phyloP scores from a whole-genome alignment of 53 echinoderm and acorn worm genomes.

The Paracentrotus lividus region DNA sequence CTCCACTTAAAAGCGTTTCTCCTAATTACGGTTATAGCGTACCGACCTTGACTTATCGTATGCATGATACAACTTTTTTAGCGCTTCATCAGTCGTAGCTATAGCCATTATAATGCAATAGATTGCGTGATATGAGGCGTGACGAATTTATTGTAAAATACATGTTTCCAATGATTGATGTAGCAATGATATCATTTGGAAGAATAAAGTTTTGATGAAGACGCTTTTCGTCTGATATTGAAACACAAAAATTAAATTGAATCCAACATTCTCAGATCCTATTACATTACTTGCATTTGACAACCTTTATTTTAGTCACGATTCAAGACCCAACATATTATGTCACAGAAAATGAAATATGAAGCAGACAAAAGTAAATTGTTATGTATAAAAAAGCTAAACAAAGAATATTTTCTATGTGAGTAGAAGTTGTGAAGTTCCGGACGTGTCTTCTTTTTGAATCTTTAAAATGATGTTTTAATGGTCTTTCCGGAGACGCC shows the following conservation, averaged over 20 bases:
- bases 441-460: too few species aligned
- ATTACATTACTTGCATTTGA: not conserved
- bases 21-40: not conserved
- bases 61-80: not conserved
- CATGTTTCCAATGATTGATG: not conserved
- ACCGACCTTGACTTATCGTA: not conserved
- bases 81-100: not conserved
- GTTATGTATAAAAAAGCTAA: too few species aligned
- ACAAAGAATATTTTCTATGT: too few species aligned
- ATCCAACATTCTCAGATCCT: not conserved
- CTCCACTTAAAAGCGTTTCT: conserved; percentile 2
- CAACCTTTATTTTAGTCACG: not conserved
- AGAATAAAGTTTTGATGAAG: too few species aligned
- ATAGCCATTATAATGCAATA: not conserved
- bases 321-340: not conserved
- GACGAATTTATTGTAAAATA: not conserved
- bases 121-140: not conserved
- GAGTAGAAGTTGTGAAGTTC: too few species aligned
- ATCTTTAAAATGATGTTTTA: too few species aligned
- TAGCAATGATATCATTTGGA: not conserved
- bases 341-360: not conserved
- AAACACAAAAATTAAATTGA: too few species aligned
- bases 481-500: too few species aligned
- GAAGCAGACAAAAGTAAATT: too few species aligned
- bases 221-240: too few species aligned